phyloP scores from a whole-genome alignment of 2,888 invertebrate genomes.

The Oligia fasciuncula region DNA sequence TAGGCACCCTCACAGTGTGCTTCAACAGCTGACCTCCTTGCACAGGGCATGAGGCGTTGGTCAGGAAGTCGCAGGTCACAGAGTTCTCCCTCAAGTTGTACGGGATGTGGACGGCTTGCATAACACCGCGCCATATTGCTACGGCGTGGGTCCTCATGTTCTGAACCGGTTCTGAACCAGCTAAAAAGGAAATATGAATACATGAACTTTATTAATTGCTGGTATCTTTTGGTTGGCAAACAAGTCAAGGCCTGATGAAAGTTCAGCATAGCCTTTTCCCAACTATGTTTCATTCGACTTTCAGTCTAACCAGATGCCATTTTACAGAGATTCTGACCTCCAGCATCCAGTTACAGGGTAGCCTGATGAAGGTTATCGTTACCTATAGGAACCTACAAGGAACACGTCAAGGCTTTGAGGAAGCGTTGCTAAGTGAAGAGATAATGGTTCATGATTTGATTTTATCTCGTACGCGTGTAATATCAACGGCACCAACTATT shows the following conservation, averaged over 20 bases:
- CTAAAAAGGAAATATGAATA: constrained; percentile 57
- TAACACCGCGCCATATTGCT: too few relatives aligned
- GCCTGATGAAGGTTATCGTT: too few relatives aligned
- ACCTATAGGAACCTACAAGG: too few relatives aligned
- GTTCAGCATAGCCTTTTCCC: background rate
- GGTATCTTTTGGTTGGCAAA: constrained; percentile 11
- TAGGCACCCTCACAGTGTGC: background rate
- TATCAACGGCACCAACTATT: too few relatives aligned
- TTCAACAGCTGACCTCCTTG: constrained; percentile 2
- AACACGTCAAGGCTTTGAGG: too few relatives aligned
- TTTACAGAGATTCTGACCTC: too few relatives aligned
- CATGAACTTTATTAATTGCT: background rate
- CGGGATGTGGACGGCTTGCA: background rate
- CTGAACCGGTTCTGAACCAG: constrained; percentile 56
- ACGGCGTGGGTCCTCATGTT: constrained; percentile 70
- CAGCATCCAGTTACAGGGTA: too few relatives aligned
- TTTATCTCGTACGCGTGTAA: too few relatives aligned
- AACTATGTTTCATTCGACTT: background rate
- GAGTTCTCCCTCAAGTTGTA: constrained; percentile 68
- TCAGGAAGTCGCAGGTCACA: constrained; percentile 74
- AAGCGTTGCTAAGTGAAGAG: too few relatives aligned
- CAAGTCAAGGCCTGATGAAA: background rate
- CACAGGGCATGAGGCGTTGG: constrained; percentile 71
- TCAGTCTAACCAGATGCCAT: background rate
- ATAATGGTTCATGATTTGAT: too few relatives aligned